Conservation (phyloP, 2,888 invertebrate genomes). For the Patella pellucida region DNA sequence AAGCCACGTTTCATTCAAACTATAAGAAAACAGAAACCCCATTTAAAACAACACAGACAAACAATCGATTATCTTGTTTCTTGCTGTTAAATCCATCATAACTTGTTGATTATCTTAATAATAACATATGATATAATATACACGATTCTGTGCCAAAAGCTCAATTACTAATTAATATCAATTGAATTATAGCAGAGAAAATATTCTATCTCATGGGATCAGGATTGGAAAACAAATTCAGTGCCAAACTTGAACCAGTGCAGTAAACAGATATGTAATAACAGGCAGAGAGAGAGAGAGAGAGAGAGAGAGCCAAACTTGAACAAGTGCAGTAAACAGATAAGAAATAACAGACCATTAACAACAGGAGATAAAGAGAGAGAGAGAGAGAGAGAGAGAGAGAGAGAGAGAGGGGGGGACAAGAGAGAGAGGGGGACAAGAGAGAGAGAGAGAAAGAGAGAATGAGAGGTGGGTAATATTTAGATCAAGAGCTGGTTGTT, state of each 20-base stretch:
- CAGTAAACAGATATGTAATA: slow-evolving; percentile 11
- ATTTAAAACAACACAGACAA: too few relatives aligned
- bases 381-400: slow-evolving; percentile 2
- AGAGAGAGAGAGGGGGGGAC: slow-evolving; percentile 12
- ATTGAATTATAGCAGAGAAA: too few relatives aligned
- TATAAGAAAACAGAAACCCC: too few relatives aligned
- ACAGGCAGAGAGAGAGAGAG: background rate
- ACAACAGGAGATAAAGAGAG: slow-evolving; percentile 15
- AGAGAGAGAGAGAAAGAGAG: slow-evolving; percentile 17
- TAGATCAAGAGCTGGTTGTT: too few relatives aligned
- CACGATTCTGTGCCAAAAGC: too few relatives aligned
- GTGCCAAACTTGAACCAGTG: background rate
- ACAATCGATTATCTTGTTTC: too few relatives aligned
- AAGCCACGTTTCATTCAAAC: too few relatives aligned
- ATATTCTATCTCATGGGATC: background rate
- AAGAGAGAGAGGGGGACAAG: background rate
- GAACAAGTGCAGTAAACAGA: background rate
- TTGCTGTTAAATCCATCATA: too few relatives aligned
- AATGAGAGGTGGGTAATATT: background rate
- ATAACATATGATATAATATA: too few relatives aligned
- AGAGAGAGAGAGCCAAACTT: slow-evolving; percentile 15
- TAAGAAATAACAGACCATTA: slow-evolving; percentile 5
- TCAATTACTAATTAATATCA: too few relatives aligned
- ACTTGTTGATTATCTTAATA: too few relatives aligned
- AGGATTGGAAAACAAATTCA: slow-evolving; percentile 8